Evolutionary conservation across 2,113 vertebrate genomes (phyloP).

Genomic region (Potamarius usumacintae): DNA sequence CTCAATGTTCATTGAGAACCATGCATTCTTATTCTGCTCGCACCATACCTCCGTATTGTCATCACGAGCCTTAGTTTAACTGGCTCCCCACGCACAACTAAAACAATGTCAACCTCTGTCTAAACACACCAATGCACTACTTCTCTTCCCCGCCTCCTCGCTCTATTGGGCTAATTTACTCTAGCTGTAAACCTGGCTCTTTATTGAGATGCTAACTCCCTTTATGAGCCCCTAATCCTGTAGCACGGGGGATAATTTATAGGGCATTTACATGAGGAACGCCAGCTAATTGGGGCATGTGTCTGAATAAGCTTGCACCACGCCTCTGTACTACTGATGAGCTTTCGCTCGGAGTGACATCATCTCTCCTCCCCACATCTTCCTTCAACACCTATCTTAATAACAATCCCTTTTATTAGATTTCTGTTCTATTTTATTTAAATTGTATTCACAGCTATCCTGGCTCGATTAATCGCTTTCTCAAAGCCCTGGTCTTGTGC

Average conservation of each 20-base stretch:
- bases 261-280: slow-evolving; percentile 99
- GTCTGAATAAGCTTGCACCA: slow-evolving; percentile 90
- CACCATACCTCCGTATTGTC: neutral
- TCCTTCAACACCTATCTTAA: slow-evolving; percentile 10
- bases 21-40: neutral
- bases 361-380: slow-evolving; percentile 53
- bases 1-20: neutral
- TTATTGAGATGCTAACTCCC: slow-evolving; percentile 97
- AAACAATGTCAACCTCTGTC: slow-evolving; percentile 33
- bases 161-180: slow-evolving; percentile 84
- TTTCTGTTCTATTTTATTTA: neutral
- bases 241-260: slow-evolving; percentile 96
- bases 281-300: slow-evolving; percentile 99
- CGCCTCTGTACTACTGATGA: slow-evolving; percentile 86
- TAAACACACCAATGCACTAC: slow-evolving; percentile 13
- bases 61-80: slow-evolving; percentile 7
- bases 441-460: slow-evolving; percentile 16
- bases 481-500: neutral
- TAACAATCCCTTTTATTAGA: slow-evolving; percentile 33
- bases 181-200: slow-evolving; percentile 80
- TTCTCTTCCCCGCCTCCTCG: slow-evolving; percentile 32
- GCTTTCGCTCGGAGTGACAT: slow-evolving; percentile 61
- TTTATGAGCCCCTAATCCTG: slow-evolving; percentile 98
- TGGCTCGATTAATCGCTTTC: slow-evolving; percentile 15
- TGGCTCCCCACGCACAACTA: slow-evolving; percentile 1